Base-by-base conservation (phyloP, 2,113 vertebrate species). In the Pelusios castaneus region DNA sequence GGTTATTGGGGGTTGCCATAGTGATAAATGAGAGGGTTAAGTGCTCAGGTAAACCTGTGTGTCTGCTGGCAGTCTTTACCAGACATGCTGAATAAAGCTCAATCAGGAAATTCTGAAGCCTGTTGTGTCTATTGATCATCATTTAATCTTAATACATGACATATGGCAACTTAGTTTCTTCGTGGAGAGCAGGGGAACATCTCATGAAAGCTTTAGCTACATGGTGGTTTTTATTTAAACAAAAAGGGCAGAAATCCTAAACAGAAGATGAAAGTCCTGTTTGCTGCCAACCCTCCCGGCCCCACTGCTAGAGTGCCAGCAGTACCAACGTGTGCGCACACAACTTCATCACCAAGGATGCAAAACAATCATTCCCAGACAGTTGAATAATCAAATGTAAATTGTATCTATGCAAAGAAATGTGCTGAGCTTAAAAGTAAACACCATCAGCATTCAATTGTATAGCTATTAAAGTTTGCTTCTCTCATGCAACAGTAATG, bases 371-470 rank as follows among this genome's bases (percentile, higher is more conserved):
- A 58, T 87, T 94, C 80, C 51, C 82, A n/a, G 27, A 63, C 24
- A 67, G 17, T 10, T 85, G 5, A 34, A 63, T 85, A 76, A 27
- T 85, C 25, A 85, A 75, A 2, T 84, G 78, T 70, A 43, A 90
- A 47, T 12, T 90, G 16, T 41, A 13, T 58, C 76, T 90, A 56
- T 85, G 41, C 43, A 24, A 8, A 77, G 75, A 79, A 0, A 78
- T 6, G 80, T 77, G 5, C 41, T 75, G 82, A 78, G 86, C 73
- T 82, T 49, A 88, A 80, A 87, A 94, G 10, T 85, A 93, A 95
- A 86, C 84, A 60, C 24, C 67, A 89, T 2, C 76, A 80, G 67
- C 84, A 91, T 82, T 6, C 4, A 67, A 3, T 88, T 90, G 83
- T 84, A 82, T 79, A 92, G 54, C 10, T 91, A 80, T 77, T 94